Conservation (phyloP, 2,797 vertebrate genomes). For the Odontamblyopus rebecca region DNA sequence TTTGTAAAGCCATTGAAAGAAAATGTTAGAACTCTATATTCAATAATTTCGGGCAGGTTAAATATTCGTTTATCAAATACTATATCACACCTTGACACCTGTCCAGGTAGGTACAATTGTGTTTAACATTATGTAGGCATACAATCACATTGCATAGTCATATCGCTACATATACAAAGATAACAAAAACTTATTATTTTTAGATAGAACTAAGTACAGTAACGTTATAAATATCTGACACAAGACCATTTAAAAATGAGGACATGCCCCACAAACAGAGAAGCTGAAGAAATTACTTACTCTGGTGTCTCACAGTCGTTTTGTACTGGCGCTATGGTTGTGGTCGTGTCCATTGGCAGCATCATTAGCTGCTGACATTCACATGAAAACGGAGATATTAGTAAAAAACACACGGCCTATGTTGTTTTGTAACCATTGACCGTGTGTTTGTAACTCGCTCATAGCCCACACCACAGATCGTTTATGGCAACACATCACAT, state of each 20-base stretch:
- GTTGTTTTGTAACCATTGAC: slow-evolving; percentile 59
- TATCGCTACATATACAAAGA: neutral
- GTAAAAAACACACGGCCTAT: neutral
- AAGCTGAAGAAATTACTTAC: slow-evolving; percentile 58
- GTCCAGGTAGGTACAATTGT: neutral
- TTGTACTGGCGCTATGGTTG: slow-evolving; percentile 50
- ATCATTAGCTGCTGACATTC: slow-evolving; percentile 29
- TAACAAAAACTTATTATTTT: neutral
- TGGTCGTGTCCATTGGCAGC: slow-evolving; percentile 55
- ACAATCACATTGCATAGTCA: neutral
- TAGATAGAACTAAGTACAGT: neutral
- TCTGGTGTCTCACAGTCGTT: slow-evolving; percentile 69
- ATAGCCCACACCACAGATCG: slow-evolving; percentile 28
- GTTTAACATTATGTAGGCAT: neutral
- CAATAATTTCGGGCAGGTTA: neutral
- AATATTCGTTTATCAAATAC: neutral
- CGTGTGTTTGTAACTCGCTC: no score
- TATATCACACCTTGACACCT: neutral
- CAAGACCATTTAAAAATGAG: neutral
- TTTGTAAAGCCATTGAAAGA: neutral
- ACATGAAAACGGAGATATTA: neutral
- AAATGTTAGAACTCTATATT: neutral
- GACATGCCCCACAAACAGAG: neutral
- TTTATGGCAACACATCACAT: neutral
- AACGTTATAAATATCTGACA: neutral